Conservation (phyloP, 2,888 invertebrate genomes). For the Drosophila infuscata region DNA sequence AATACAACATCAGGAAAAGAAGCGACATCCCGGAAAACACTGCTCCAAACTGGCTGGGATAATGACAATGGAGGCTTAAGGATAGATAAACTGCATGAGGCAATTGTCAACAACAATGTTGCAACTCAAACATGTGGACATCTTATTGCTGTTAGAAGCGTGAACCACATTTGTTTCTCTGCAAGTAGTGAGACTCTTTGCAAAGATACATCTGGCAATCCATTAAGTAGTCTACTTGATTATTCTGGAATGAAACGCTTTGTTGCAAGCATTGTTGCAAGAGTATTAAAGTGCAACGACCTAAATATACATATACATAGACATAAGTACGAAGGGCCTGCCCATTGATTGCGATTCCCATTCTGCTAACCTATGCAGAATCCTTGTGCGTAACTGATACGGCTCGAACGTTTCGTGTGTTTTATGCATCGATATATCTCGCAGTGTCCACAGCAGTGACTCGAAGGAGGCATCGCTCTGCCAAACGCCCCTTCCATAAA, state of each 20-base stretch:
- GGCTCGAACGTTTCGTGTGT: neutral
- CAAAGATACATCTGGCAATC: constrained; percentile 6
- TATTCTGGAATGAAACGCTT: constrained; percentile 15
- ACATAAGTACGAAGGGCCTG: no score
- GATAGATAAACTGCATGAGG: no score
- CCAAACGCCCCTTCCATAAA: constrained; percentile 69
- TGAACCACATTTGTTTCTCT: neutral
- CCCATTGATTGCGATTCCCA: no score
- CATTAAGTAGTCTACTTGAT: constrained; percentile 14
- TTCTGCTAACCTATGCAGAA: constrained; percentile 71
- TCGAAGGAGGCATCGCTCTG: constrained; percentile 65
- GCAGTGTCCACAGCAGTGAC: constrained; percentile 29
- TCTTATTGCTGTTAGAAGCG: no score
- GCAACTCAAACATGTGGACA: neutral
- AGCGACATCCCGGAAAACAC: neutral
- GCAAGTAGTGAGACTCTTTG: neutral
- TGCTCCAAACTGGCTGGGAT: constrained; percentile 11
- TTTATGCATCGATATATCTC: neutral
- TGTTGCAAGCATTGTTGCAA: no score
- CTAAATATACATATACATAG: no score
- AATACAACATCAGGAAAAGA: no score
- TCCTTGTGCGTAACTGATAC: constrained; percentile 66
- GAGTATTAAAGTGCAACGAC: no score
- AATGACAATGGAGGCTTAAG: accelerated
- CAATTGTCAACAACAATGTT: neutral